Evolutionary conservation across 2,113 vertebrate genomes (phyloP).

Genomic region (Capreolus pygargus): DNA sequence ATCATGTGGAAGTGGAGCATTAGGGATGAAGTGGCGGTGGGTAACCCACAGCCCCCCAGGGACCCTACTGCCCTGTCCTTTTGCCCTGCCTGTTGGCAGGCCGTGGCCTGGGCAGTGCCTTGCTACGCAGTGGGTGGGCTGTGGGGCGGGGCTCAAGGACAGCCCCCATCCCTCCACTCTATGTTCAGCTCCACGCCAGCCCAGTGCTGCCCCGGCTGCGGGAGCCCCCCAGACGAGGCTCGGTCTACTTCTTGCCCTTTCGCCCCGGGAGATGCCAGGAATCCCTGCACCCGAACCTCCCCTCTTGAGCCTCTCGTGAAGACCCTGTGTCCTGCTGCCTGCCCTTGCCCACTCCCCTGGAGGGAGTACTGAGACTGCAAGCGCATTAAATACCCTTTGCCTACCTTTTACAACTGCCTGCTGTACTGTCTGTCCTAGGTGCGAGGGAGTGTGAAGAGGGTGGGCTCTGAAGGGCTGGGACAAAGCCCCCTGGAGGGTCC

Average conservation of each 20-base stretch:
- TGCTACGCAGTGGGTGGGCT: background rate
- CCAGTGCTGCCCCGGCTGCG: background rate
- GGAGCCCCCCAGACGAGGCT: background rate
- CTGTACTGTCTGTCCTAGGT: background rate
- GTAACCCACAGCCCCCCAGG: background rate
- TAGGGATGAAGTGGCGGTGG: background rate
- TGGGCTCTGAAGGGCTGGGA: background rate
- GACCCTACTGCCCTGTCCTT: background rate
- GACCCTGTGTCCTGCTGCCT: background rate
- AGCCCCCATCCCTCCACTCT: background rate
- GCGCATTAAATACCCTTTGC: constrained; percentile 47
- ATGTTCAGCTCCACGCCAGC: background rate
- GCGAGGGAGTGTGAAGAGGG: background rate
- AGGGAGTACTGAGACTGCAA: background rate
- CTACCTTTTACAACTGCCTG: background rate
- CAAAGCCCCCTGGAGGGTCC: background rate
- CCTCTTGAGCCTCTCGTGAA: background rate
- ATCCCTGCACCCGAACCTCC: background rate
- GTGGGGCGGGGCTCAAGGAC: background rate
- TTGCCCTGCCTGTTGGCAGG: background rate
- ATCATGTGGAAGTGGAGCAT: background rate
- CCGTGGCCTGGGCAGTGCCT: background rate
- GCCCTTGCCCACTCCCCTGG: background rate
- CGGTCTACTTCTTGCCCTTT: background rate
- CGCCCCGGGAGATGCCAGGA: background rate